Evolutionary conservation across 2,888 invertebrate species (phyloP), one percentile per base, ranked within the genome.

Genomic region (Sylvicola cinctus): DNA sequence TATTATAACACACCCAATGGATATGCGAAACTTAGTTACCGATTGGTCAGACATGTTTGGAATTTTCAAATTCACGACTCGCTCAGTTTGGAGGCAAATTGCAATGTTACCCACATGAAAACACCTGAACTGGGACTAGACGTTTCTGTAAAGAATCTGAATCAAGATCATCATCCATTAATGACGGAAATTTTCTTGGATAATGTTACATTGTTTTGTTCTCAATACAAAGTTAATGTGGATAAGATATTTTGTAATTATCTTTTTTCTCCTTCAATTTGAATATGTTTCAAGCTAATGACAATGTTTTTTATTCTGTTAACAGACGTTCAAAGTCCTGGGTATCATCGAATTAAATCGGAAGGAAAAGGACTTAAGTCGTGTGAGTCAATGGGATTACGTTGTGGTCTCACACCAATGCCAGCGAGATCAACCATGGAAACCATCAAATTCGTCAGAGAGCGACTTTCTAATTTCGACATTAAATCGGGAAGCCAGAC

Each of bases 81-180:
- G 2, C 49, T 74, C 31, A 60, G 63, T 34, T 57, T 66, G 3
- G 65, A 64, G 31, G 61, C 65, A 2, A 55, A 55, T 20, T 55
- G 61, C 33, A 57, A 60, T 32, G 50, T 60, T 25, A 62, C 63
- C 39, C 60, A 58, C 44, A 52, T 56, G 25, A 67, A 71, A 43
- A 70, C 68, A 34, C 48, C 48, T 5, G 54, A 58, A 16, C 57
- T 81, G 48, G 71, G 71, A 32, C 48, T 83, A 10, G 68, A 74
- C 25, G 55, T 79, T 3, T 72, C 70, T 46, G 60, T 76, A 0
- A 74, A 73, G 45, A 81, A 81, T 53, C 60, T 71, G 26, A 73
- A 72, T 50, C 65, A 68, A 44, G 60, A 66, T 11, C 72, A 73
- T 45, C 66, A 69, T 45, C 45, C 49, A 1, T 39, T 48, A 3